Evolutionary conservation across 2,797 vertebrate species (phyloP).

Genomic region (Gephyroberyx darwinii): DNA sequence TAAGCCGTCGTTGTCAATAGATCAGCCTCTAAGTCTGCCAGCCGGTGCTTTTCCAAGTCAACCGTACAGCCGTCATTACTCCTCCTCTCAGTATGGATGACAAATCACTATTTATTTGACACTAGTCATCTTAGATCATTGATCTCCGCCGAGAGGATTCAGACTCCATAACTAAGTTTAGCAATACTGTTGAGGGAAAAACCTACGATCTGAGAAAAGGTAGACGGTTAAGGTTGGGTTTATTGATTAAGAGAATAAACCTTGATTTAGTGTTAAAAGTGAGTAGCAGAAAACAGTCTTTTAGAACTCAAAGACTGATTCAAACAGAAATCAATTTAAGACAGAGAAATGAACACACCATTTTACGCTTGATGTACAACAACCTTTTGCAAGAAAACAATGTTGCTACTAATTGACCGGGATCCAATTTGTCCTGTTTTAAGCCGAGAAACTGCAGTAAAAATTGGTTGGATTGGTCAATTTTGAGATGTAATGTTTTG

Average conservation of each 20-base stretch:
- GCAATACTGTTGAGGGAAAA: neutral
- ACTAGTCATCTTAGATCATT: constrained; percentile 18
- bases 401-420: too few species aligned
- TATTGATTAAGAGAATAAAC: constrained; percentile 20
- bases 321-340: constrained; percentile 20
- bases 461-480: too few species aligned
- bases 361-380: neutral
- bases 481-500: too few species aligned
- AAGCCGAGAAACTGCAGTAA: too few species aligned
- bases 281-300: constrained; percentile 7
- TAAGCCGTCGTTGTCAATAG: constrained; percentile 32
- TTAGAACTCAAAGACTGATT: neutral
- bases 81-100: constrained; percentile 5
- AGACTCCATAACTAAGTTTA: constrained; percentile 13
- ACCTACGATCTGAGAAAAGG: constrained; percentile 5
- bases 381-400: too few species aligned
- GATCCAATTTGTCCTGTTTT: too few species aligned
- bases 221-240: neutral
- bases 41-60: neutral
- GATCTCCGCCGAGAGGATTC: constrained; percentile 21
- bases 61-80: neutral
- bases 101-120: constrained; percentile 25
- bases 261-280: constrained; percentile 21
- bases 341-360: neutral
- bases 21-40: constrained; percentile 14